These are phyloP conservation scores for Abrostola tripartita DNA, from an alignment of 2,888 invertebrate genomes.

Conservation along the genomic window DNA sequence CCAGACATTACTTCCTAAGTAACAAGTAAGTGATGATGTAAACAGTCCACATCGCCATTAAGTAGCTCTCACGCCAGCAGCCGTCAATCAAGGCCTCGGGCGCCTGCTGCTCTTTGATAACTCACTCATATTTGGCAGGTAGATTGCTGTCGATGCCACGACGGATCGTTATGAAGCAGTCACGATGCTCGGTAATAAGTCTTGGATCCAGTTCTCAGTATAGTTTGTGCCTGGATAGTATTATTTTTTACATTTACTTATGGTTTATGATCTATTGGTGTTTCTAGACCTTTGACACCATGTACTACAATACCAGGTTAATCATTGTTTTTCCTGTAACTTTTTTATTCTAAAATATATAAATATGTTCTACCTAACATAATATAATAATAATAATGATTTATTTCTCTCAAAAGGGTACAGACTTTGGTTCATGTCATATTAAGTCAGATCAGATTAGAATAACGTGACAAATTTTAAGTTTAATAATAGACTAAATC, in stretches of 20 bases:
- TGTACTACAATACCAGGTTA: no score
- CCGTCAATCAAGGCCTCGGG: constrained; percentile 68
- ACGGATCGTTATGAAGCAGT: constrained; percentile 33
- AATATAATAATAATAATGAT: no score
- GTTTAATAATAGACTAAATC: no score
- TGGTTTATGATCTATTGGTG: neutral
- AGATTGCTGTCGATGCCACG: constrained; percentile 63
- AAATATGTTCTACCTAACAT: no score
- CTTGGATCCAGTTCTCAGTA: constrained; percentile 19
- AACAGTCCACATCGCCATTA: constrained; percentile 32
- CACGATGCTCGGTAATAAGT: constrained; percentile 29
- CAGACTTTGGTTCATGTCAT: no score
- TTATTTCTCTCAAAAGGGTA: no score
- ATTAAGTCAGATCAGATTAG: no score
- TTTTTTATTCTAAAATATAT: no score
- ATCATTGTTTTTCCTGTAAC: no score
- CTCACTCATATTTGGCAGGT: constrained; percentile 77
- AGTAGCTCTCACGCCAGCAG: constrained; percentile 41
- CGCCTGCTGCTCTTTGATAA: constrained; percentile 71
- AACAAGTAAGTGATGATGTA: constrained; percentile 31
- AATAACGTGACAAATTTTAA: no score
- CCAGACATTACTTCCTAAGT: no score
- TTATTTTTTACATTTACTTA: no score
- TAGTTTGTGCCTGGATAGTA: neutral
- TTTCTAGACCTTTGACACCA: neutral